Evolutionary conservation across 2,113 vertebrate genomes (phyloP).

Genomic region (Synchiropus splendidus): DNA sequence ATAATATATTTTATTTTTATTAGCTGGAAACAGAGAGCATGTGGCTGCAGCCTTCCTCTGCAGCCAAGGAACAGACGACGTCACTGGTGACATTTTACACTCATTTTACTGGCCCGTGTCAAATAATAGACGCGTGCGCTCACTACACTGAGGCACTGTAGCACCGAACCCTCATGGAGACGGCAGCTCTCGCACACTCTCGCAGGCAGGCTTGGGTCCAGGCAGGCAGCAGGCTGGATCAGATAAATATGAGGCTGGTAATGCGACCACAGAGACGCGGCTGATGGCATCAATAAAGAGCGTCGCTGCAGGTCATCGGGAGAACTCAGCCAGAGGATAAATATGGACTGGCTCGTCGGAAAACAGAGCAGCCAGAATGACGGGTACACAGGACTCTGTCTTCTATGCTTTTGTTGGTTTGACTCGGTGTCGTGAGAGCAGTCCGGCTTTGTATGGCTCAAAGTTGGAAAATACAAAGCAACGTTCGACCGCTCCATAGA

Average conservation of each 20-base stretch:
- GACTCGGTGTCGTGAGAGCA: slow-evolving; percentile 2
- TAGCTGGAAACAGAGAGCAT: slow-evolving; percentile 31
- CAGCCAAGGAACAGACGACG: slow-evolving; percentile 35
- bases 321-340: slow-evolving; percentile 51
- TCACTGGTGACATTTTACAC: slow-evolving; percentile 63
- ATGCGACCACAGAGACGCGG: slow-evolving; percentile 50
- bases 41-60: slow-evolving; percentile 19
- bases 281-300: slow-evolving; percentile 61
- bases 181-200: slow-evolving; percentile 8
- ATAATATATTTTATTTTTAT: no score
- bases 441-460: no score
- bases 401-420: slow-evolving; percentile 39
- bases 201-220: slow-evolving; percentile 19
- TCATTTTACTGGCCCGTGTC: slow-evolving; percentile 48
- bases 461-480: no score
- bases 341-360: slow-evolving; percentile 59
- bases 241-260: slow-evolving; percentile 62
- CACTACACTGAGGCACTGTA: slow-evolving; percentile 9
- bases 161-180: slow-evolving; percentile 28
- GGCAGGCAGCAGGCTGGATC: slow-evolving; percentile 44
- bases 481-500: no score
- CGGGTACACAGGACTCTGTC: slow-evolving; percentile 45
- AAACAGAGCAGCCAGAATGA: slow-evolving; percentile 51
- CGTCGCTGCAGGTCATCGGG: slow-evolving; percentile 46
- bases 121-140: slow-evolving; percentile 40